Conservation (phyloP, 2,113 vertebrate genomes). For the Hydropotes inermis region DNA sequence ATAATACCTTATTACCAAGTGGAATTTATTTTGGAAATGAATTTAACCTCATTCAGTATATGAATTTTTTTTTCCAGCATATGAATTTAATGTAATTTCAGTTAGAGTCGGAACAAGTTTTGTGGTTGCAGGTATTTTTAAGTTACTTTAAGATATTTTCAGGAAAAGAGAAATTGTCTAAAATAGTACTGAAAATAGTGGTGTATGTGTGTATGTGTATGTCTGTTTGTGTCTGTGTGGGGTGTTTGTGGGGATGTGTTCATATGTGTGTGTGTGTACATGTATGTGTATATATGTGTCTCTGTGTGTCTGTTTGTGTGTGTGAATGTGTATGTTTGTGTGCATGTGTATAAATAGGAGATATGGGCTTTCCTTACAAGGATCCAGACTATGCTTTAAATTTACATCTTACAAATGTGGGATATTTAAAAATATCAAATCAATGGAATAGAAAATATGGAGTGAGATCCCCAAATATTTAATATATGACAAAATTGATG, state of each 20-base stretch:
- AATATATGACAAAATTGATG: background rate
- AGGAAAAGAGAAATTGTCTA: background rate
- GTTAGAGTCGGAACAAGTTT: background rate
- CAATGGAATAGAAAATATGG: background rate
- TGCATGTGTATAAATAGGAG: background rate
- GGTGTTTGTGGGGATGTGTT: background rate
- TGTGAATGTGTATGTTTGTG: background rate
- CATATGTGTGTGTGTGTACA: background rate
- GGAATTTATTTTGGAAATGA: background rate
- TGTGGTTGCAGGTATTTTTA: background rate
- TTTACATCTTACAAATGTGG: background rate
- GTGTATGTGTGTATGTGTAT: background rate
- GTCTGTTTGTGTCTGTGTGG: background rate
- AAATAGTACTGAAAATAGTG: background rate
- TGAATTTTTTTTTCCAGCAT: background rate
- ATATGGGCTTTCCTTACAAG: background rate
- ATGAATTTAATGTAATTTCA: background rate
- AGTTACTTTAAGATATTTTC: background rate
- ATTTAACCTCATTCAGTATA: background rate
- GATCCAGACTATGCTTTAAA: background rate
- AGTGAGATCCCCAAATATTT: background rate
- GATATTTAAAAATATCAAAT: background rate
- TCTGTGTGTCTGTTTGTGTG: background rate
- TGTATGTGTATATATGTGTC: too few species aligned
- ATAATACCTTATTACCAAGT: background rate